Base-by-base conservation (phyloP, 2,888 invertebrate genomes). In the Cephus sareptanus region DNA sequence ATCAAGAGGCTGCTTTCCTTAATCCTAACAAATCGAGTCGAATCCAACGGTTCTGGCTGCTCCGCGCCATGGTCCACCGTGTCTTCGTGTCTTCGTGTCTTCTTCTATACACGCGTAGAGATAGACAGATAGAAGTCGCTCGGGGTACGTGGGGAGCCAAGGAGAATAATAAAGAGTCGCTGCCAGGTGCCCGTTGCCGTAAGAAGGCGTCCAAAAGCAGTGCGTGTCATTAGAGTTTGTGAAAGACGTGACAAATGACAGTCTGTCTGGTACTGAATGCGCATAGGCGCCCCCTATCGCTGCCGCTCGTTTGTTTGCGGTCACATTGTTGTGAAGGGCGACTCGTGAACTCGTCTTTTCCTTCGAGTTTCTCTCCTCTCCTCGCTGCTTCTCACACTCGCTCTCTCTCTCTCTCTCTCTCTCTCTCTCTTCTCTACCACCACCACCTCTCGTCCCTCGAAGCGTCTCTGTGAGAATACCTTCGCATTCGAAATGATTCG, bases 181-280 rank as follows among this genome's bases (percentile, higher is more conserved):
- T 90, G 89, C 91, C 91, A 91, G 91, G 90, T 91, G 91, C 88
- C 89, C 80, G 85, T 85, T 85, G 86, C 86, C 82, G 82, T 82
- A 83, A 86, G 89, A 89, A 88, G 89, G 87, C 87, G 88, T 89
- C 88, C 87, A 88, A 90, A 89, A 91, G 90, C 90, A 90, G 91
- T 90, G 89, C 90, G 90, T 90, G 90, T 91, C 91, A 91, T 91
- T 91, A 91, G 90, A 91, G 88, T 86, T 84, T 86, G 87, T 89
- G 89, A 90, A 90, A 89, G 90, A 91, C 89, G 87, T 91, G 90
- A 91, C 91, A 91, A 91, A 91, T 91, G 91, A 91, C 89, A 88
- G 85, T 89, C 90, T 89, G 91, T 91, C 90, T 86, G 83, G 83
- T 83, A 83, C 83, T 90, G 91, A 91, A 91, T 90, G 86, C 86